These are phyloP conservation scores for Chanos chanos DNA, from an alignment of 2,797 vertebrate genomes.

Conservation along the genomic window DNA sequence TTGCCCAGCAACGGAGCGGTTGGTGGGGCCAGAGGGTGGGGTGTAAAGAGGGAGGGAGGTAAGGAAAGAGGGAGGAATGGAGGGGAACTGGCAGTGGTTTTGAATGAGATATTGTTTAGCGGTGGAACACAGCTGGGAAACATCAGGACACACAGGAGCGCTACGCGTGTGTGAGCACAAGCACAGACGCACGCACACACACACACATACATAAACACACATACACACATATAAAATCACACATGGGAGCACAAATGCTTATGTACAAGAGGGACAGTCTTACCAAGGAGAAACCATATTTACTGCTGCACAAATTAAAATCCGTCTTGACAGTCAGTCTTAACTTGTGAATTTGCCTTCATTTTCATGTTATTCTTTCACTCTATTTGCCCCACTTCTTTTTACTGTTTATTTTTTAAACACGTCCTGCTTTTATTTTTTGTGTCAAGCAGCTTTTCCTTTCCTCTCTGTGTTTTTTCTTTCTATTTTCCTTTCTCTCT, in stretches of 20 bases:
- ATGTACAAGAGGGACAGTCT: too few species aligned
- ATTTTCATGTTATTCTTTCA: not conserved
- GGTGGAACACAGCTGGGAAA: conserved; percentile 78
- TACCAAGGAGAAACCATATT: too few species aligned
- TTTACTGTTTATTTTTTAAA: not conserved
- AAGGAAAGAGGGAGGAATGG: conserved; percentile 37
- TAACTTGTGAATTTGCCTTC: not conserved
- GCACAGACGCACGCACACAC: conserved; percentile 33
- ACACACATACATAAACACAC: conserved; percentile 9
- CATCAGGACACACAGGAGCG: conserved; percentile 69
- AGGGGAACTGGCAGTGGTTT: conserved; percentile 57
- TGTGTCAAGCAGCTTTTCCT: not conserved
- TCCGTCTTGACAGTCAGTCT: conserved; percentile 5
- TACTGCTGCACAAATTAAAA: conserved; percentile 24
- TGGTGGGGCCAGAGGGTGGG: conserved; percentile 53
- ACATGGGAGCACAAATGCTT: conserved; percentile 52
- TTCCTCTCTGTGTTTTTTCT: not conserved
- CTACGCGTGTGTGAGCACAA: conserved; percentile 2
- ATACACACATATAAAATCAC: conserved; percentile 42
- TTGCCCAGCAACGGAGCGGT: conserved; percentile 67
- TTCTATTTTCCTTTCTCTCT: conserved; percentile 4
- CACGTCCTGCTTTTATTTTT: not conserved
- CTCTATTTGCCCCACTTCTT: not conserved
- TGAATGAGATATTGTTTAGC: conserved; percentile 82
- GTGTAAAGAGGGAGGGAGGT: conserved; percentile 20